Base-by-base conservation (phyloP, 2,888 invertebrate genomes). In the Chironomus riparius region DNA sequence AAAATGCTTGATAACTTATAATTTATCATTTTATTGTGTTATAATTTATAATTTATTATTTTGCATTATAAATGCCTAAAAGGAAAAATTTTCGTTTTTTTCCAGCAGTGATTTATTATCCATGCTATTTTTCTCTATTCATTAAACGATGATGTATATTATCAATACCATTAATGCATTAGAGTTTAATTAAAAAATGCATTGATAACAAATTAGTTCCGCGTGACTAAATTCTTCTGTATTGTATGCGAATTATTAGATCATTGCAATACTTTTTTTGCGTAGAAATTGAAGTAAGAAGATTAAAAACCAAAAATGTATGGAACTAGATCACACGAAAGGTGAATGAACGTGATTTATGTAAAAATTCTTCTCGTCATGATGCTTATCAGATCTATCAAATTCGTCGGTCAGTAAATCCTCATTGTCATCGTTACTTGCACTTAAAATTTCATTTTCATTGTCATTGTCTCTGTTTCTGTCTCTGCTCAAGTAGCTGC, bases 311-410 rank as follows among this genome's bases (percentile, higher is more conserved):
- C n/a, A n/a, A 56, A 56, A 18, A 56, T 56, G 18, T 56, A 38
- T 38, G 38, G 38, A 38, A 47, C 15, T 70, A 12, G 56, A 56
- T 56, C 47, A 71, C 15, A 56, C 71, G 56, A 71, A 71, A 13
- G 71, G 71, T 71, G 71, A 71, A 61, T 71, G 71, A 71, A 71
- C 71, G 13, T 71, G 71, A 71, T 56, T 71, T 15, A 50, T 24
- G 3, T 56, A 70, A 47, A 21, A 70, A 4, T 18, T 47, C 47
- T 70, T 70, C 18, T 70, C 70, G 21, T 47, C 70, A 48, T 48
- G 21, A 47, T 70, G 15, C n/a, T 56, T 56, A 15, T n/a, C 56
- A 56, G 65, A 65, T 65, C 65, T 18, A 24, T 65, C 65, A 24
- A 24, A 65, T 2, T 21, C 65, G 13, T 65, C 21, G 65, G 13